A percentile compares a stretch with the other conserved stretches of the same genome.
Conservation (phyloP, 2,888 invertebrate species). For the Colostygia pectinataria region DNA sequence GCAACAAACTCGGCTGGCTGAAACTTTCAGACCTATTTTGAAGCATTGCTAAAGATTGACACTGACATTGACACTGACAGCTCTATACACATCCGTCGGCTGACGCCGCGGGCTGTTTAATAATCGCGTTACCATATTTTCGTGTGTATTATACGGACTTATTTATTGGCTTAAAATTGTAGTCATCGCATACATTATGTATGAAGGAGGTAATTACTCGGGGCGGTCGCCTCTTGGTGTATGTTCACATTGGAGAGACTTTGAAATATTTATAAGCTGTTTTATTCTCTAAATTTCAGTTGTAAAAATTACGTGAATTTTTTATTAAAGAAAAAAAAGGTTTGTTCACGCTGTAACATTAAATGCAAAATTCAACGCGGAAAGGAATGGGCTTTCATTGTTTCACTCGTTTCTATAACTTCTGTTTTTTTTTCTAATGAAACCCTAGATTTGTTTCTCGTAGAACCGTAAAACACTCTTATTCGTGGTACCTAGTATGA, state of each 20-base stretch:
- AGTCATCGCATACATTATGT: conserved; percentile 78
- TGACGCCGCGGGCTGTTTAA: conserved; percentile 48
- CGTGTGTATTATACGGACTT: conserved; percentile 67
- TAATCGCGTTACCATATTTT: conserved; percentile 77
- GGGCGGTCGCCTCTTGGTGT: conserved; percentile 38
- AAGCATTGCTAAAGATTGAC: conserved; percentile 1
- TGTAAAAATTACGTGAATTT: not conserved
- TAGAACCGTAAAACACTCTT: too few species aligned
- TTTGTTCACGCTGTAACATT: too few species aligned
- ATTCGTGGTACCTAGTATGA: too few species aligned
- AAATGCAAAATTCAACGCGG: too few species aligned
- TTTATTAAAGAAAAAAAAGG: not conserved
- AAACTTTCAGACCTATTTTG: too few species aligned
- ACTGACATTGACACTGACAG: conserved; percentile 29
- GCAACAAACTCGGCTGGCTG: too few species aligned
- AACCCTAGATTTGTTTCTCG: too few species aligned
- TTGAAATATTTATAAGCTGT: not conserved
- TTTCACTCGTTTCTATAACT: too few species aligned
- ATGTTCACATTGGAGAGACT: conserved; percentile 37
- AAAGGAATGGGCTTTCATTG: too few species aligned
- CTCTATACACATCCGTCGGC: conserved; percentile 43
- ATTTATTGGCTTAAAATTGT: conserved; percentile 82
- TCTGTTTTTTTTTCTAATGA: too few species aligned
- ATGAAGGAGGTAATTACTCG: conserved; percentile 69
- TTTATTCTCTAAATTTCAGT: too few species aligned